Conservation (phyloP, 1,140 invertebrate species). For the Lepidurus apus region DNA sequence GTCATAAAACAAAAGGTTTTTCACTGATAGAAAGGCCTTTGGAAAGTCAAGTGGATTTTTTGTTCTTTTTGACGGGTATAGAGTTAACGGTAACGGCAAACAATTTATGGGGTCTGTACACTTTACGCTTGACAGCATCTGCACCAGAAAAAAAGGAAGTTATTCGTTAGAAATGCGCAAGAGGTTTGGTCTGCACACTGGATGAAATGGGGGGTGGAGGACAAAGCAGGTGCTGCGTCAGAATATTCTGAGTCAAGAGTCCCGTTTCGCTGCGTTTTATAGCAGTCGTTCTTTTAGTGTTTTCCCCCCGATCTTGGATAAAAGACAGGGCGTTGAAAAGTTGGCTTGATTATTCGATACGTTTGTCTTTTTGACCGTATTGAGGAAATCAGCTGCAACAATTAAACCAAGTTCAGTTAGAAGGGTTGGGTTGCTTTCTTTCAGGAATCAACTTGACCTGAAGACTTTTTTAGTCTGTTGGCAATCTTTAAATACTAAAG, state of each 20-base stretch:
- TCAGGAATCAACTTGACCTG: no score
- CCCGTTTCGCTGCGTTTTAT: neutral
- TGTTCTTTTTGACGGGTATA: neutral
- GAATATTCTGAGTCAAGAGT: neutral
- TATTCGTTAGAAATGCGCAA: neutral
- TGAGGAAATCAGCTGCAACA: no score
- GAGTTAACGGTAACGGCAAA: conserved; percentile 4
- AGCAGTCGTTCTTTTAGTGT: neutral
- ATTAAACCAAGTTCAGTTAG: no score
- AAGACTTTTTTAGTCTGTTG: no score
- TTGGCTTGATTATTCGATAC: no score
- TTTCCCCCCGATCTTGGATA: no score
- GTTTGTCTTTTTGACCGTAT: no score
- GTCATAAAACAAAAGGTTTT: neutral
- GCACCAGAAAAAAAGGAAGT: neutral
- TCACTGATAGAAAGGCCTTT: neutral
- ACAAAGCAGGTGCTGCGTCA: conserved; percentile 20
- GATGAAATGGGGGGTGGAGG: neutral
- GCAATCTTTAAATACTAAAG: no score
- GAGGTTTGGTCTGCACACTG: neutral
- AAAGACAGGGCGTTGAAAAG: no score
- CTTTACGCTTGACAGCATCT: neutral
- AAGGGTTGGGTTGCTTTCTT: no score
- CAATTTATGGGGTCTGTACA: conserved; percentile 15
- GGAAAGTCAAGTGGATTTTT: neutral